Conservation (phyloP, 1,140 invertebrate genomes). For the Drosophila tsacasi region DNA sequence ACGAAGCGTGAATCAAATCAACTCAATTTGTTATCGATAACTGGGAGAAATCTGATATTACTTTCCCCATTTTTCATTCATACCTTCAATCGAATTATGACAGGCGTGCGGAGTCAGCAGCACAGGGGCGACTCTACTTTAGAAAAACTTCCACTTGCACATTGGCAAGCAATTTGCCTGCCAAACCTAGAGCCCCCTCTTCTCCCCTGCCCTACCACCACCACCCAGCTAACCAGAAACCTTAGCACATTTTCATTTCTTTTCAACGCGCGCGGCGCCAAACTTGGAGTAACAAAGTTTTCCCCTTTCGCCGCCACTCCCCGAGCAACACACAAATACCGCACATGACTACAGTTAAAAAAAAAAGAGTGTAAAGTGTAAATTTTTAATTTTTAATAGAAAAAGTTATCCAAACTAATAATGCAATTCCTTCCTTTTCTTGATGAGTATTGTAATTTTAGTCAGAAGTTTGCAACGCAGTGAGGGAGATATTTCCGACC, state of each 20-base stretch:
- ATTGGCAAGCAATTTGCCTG: conserved; percentile 40
- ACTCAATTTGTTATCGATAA: conserved; percentile 38
- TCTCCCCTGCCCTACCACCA: background rate
- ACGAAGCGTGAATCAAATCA: conserved; percentile 27
- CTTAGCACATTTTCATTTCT: conserved; percentile 75
- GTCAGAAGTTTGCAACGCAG: no score
- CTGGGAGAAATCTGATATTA: conserved; percentile 29
- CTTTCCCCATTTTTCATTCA: conserved; percentile 38
- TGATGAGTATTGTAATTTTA: no score
- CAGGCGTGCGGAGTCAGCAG: conserved; percentile 24
- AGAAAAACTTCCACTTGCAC: conserved; percentile 21
- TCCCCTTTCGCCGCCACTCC: conserved; percentile 17
- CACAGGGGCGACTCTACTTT: conserved; percentile 8
- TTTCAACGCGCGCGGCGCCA: conserved; percentile 59
- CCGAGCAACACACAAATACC: conserved; percentile 25
- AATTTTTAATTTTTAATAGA: background rate
- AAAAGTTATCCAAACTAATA: background rate
- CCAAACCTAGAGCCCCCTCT: conserved; percentile 1
- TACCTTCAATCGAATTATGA: conserved; percentile 45
- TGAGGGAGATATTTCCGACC: no score
- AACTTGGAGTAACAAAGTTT: conserved; percentile 56
- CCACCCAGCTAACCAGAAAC: conserved; percentile 42
- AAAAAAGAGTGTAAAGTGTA: background rate
- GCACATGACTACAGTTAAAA: conserved; percentile 16
- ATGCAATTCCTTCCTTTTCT: background rate